phyloP scores from a whole-genome alignment of 2,888 invertebrate genomes.

The Metellina segmentata region DNA sequence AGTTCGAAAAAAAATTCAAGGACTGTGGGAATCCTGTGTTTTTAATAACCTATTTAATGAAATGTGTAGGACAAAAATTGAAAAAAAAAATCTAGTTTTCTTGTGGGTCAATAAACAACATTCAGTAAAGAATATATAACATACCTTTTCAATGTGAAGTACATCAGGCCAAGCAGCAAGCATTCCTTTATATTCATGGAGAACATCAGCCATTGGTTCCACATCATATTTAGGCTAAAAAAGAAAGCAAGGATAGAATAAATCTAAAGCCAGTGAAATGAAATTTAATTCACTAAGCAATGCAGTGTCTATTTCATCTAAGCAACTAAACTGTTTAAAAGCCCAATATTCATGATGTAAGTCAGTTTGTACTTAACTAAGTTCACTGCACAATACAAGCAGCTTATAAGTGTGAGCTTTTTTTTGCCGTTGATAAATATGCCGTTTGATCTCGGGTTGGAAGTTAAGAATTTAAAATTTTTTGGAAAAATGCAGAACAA shows the following conservation, averaged over 20 bases:
- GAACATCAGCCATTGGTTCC: conserved; percentile 87
- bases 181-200: conserved; percentile 96
- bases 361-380: too few species aligned
- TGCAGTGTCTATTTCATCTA: background rate
- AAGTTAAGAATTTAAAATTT: too few species aligned
- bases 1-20: too few species aligned
- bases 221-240: conserved; percentile 84
- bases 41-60: background rate
- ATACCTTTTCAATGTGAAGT: conserved; percentile 91
- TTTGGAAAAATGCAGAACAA: too few species aligned
- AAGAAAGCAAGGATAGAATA: conserved; percentile 23
- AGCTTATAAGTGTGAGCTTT: too few species aligned
- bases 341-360: too few species aligned
- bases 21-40: too few species aligned
- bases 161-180: conserved; percentile 94
- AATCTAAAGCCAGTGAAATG: background rate
- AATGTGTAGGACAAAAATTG: background rate
- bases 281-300: too few species aligned
- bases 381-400: too few species aligned
- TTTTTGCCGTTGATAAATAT: too few species aligned
- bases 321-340: background rate
- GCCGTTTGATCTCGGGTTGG: too few species aligned
- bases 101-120: background rate
- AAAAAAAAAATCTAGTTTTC: background rate
- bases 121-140: background rate